phyloP scores from a whole-genome alignment of 2,888 invertebrate species.

The Ditula angustiorana region DNA sequence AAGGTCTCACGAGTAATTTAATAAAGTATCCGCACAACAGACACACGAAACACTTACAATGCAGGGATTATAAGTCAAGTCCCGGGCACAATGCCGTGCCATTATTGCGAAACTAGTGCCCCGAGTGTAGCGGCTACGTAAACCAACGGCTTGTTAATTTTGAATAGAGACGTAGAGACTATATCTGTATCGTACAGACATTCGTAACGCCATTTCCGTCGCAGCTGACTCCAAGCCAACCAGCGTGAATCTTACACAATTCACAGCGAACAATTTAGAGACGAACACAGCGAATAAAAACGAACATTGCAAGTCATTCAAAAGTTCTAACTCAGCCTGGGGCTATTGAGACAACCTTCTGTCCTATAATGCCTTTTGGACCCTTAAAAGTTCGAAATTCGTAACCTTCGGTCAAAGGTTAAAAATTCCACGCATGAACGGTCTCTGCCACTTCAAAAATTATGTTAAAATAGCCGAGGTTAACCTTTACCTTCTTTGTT shows the following conservation, averaged over 20 bases:
- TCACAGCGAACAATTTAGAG: slow-evolving; percentile 69
- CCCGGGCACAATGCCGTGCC: slow-evolving; percentile 37
- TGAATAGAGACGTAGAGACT: slow-evolving; percentile 57
- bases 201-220: slow-evolving; percentile 61
- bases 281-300: slow-evolving; percentile 65
- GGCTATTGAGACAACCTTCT: not conserved
- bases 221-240: slow-evolving; percentile 71
- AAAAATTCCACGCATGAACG: slow-evolving; percentile 3
- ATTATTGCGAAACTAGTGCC: slow-evolving; percentile 40
- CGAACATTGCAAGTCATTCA: slow-evolving; percentile 56
- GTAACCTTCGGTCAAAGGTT: slow-evolving; percentile 5
- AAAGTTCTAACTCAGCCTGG: slow-evolving; percentile 2
- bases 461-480: not conserved
- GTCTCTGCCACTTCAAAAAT: slow-evolving; percentile 1
- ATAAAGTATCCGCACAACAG: slow-evolving; percentile 23
- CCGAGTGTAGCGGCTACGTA: slow-evolving; percentile 39
- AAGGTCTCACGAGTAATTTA: slow-evolving; percentile 30
- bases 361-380: not conserved
- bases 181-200: slow-evolving; percentile 56
- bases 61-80: slow-evolving; percentile 39
- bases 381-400: slow-evolving; percentile 1
- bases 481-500: not conserved
- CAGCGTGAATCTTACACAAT: slow-evolving; percentile 75
- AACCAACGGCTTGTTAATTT: slow-evolving; percentile 56
- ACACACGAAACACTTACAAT: slow-evolving; percentile 36